Evolutionary conservation across 2,797 vertebrate genomes (phyloP), one percentile per base, ranked within the genome.

Genomic region (Rhabdomys pumilio): DNA sequence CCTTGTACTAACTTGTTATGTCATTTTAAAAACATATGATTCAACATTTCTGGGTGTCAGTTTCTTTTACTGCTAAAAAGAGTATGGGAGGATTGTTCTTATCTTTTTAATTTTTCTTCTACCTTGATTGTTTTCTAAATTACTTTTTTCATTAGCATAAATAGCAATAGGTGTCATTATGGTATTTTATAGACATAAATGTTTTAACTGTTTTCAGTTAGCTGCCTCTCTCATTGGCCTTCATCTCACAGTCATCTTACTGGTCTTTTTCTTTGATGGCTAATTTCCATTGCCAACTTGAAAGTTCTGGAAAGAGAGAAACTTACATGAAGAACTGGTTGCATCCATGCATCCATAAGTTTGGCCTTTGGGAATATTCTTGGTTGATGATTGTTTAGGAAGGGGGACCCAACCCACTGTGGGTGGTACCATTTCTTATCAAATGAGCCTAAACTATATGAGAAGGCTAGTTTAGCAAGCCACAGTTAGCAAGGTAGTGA

Each of bases 41-140:
- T 86, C 76, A 44, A 73, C 17, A 9, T 73, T 7, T 82, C 44
- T 80, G 4, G 83, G 9, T 5, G 38, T 96, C 75, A 26, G 24
- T 89, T 95, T 97, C 47, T 41, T 93, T 22, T 19, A 26, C 83
- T 44, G 11, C 13, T 73, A 59, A 84, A 11, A 6, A 50, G 61
- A 15, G 17, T 17, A 31, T 69, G 22, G 11, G 1, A 67, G 38
- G 6, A 11, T 24, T 26, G 50, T 13, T 77, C 14, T 65, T 17
- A 69, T 92, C 8, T 87, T 31, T 65, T 67, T 63, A 10, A 11
- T 94, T 96, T 11, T 41, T n/a, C 5, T 83, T 94, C 24, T 73
- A 26, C 19, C 53, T 77, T 69, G 11, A 22, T 41, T 31, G 73
- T 55, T 67, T 80, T 79, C 22, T 55, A 8, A n/a, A 80, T 29